Evolutionary conservation across 2,888 invertebrate species (phyloP).

Genomic region (Spialia ferax): DNA sequence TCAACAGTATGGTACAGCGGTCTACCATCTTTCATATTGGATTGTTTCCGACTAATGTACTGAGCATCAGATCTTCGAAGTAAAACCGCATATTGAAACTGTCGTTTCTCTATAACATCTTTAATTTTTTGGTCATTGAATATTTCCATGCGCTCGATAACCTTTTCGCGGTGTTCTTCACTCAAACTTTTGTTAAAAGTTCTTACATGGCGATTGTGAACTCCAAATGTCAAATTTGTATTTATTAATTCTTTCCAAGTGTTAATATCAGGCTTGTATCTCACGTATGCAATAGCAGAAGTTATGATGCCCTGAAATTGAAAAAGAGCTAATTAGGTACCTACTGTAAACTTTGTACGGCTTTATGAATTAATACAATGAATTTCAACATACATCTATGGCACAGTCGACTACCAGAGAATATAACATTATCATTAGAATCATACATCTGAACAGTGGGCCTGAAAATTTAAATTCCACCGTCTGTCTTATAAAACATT

Average conservation of each 20-base stretch:
- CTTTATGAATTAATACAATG: too few relatives aligned
- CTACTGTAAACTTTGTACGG: too few relatives aligned
- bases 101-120: slow-evolving; percentile 66
- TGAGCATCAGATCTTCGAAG: slow-evolving; percentile 76
- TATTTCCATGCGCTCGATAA: slow-evolving; percentile 66
- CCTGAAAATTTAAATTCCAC: slow-evolving; percentile 71
- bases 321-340: neutral
- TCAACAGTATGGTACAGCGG: slow-evolving; percentile 78
- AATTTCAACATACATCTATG: slow-evolving; percentile 72
- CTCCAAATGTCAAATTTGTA: slow-evolving; percentile 68
- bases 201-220: slow-evolving; percentile 67
- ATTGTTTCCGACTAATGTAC: slow-evolving; percentile 61
- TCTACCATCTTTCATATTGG: slow-evolving; percentile 69
- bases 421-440: slow-evolving; percentile 68
- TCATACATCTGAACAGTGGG: slow-evolving; percentile 65
- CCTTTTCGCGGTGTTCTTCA: slow-evolving; percentile 50
- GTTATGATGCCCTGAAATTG: slow-evolving; percentile 75
- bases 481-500: slow-evolving; percentile 77
- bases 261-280: slow-evolving; percentile 67
- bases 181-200: slow-evolving; percentile 66
- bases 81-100: slow-evolving; percentile 78
- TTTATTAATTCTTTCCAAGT: slow-evolving; percentile 58
- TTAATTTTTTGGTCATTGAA: slow-evolving; percentile 71
- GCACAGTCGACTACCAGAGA: slow-evolving; percentile 75
- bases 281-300: slow-evolving; percentile 73